These are phyloP conservation scores for Lynx canadensis DNA, from an alignment of 2,113 vertebrate species.

Conservation along the genomic window DNA sequence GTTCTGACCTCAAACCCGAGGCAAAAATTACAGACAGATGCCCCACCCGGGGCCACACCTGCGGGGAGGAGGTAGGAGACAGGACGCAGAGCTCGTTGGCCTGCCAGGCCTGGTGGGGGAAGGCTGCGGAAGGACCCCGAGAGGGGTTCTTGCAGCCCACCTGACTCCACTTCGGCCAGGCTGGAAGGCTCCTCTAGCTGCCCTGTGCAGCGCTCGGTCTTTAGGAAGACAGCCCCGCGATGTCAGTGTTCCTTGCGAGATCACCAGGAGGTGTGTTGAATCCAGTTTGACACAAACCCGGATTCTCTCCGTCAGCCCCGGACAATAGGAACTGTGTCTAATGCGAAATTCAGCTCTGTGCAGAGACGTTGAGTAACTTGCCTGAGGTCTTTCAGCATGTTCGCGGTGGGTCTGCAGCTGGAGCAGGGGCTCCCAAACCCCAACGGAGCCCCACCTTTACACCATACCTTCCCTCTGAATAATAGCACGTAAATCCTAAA, in stretches of 20 bases:
- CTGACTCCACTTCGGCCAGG: background rate
- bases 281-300: background rate
- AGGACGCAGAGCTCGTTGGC: background rate
- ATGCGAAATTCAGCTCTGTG: background rate
- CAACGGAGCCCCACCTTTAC: background rate
- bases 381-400: slow-evolving; percentile 6
- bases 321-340: background rate
- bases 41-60: slow-evolving; percentile 37
- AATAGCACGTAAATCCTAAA: slow-evolving; percentile 53
- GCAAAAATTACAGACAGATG: slow-evolving; percentile 34
- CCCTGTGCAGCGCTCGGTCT: background rate
- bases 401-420: background rate
- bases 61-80: background rate
- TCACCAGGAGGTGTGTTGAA: background rate
- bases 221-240: background rate
- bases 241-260: background rate
- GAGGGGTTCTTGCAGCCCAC: background rate
- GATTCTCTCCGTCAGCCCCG: background rate
- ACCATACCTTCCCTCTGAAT: slow-evolving; percentile 49
- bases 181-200: background rate
- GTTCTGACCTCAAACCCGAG: slow-evolving; percentile 38
- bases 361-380: slow-evolving; percentile 11
- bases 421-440: background rate
- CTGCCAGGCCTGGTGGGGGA: background rate
- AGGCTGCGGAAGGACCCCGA: background rate